Percentiles rank a stretch among this genome's conserved stretches.
Evolutionary conservation across 2,888 invertebrate genomes (phyloP).

Genomic region (Dromius quadrimaculatus): DNA sequence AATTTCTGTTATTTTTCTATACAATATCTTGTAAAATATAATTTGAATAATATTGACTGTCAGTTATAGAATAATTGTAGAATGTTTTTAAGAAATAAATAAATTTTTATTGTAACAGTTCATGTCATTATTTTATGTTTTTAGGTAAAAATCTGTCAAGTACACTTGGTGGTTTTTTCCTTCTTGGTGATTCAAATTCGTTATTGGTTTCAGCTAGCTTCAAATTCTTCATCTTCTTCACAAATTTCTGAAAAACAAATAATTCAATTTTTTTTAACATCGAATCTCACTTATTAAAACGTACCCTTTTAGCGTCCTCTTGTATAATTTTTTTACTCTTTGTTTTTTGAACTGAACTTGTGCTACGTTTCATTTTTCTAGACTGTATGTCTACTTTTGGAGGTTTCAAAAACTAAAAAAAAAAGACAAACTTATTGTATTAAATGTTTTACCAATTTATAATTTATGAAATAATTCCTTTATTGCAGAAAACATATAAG

Average conservation of each 20-base stretch:
- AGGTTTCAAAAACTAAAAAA: slow-evolving; percentile 78
- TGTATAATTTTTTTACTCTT: slow-evolving; percentile 83
- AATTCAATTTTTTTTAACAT: slow-evolving; percentile 27
- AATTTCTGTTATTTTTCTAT: not conserved
- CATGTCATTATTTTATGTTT: slow-evolving; percentile 47
- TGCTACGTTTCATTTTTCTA: slow-evolving; percentile 81
- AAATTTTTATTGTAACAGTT: not conserved
- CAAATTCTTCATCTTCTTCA: slow-evolving; percentile 67
- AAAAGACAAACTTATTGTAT: slow-evolving; percentile 43
- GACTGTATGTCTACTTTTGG: slow-evolving; percentile 82
- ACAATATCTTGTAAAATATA: too few relatives aligned
- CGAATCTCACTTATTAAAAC: slow-evolving; percentile 53
- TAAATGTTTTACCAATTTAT: slow-evolving; percentile 7
- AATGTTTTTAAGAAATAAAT: not conserved
- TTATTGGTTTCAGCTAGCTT: slow-evolving; percentile 63
- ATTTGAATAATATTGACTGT: not conserved
- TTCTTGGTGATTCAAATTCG: slow-evolving; percentile 62
- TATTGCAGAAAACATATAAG: too few relatives aligned
- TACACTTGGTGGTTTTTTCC: slow-evolving; percentile 67
- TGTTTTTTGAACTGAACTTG: slow-evolving; percentile 79
- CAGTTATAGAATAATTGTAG: not conserved
- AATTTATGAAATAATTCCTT: too few relatives aligned
- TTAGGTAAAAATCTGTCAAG: slow-evolving; percentile 80
- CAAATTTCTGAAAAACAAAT: slow-evolving; percentile 67
- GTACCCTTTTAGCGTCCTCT: slow-evolving; percentile 76